phyloP scores from a whole-genome alignment of 2,797 vertebrate genomes.

The Phylloscopus collybita region DNA sequence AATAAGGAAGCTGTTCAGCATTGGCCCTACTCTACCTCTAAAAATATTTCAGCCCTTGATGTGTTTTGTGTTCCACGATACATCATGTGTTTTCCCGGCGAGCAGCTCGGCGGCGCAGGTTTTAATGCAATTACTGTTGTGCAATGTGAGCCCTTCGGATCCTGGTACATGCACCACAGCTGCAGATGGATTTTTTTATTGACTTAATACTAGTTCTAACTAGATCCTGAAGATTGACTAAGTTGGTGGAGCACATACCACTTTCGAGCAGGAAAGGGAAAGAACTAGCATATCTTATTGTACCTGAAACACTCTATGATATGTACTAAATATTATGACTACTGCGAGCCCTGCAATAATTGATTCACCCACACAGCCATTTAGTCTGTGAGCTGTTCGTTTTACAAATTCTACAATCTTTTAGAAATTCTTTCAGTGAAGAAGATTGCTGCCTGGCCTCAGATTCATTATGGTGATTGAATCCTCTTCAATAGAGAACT shows the following conservation, averaged over 20 bases:
- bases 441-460: slow-evolving; percentile 91
- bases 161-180: background rate
- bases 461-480: slow-evolving; percentile 95
- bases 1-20: slow-evolving; percentile 73
- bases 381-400: slow-evolving; percentile 89
- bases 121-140: slow-evolving; percentile 47
- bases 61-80: slow-evolving; percentile 39
- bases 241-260: slow-evolving; percentile 61
- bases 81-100: background rate
- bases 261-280: slow-evolving; percentile 69
- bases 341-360: slow-evolving; percentile 84
- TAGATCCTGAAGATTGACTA: slow-evolving; percentile 51
- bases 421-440: slow-evolving; percentile 92
- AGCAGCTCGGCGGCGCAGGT: background rate
- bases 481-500: slow-evolving; percentile 93
- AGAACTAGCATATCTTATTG: slow-evolving; percentile 80
- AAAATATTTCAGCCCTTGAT: slow-evolving; percentile 45
- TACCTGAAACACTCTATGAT: slow-evolving; percentile 87
- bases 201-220: slow-evolving; percentile 67
- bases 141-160: slow-evolving; percentile 3
- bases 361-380: slow-evolving; percentile 89
- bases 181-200: slow-evolving; percentile 50
- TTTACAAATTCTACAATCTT: slow-evolving; percentile 95
- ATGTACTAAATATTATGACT: slow-evolving; percentile 89
- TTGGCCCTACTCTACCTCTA: slow-evolving; percentile 8